phyloP scores from a whole-genome alignment of 2,113 vertebrate species.

The Triplophysa rosa region DNA sequence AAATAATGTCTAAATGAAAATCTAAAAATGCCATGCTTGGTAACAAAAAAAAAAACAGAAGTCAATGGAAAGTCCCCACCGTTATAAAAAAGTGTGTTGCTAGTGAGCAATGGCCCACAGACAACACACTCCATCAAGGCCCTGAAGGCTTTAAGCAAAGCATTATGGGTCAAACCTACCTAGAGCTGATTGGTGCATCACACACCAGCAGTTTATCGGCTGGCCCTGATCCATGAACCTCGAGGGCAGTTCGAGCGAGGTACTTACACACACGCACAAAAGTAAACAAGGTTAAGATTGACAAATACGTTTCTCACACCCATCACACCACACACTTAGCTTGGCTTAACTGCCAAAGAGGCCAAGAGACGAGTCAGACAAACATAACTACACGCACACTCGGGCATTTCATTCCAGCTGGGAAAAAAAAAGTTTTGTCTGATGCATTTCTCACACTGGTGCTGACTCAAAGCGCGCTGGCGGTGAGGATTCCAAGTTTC shows the following conservation, averaged over 20 bases:
- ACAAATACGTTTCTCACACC: slow-evolving; percentile 29
- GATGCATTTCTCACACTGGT: slow-evolving; percentile 48
- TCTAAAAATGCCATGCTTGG: neutral
- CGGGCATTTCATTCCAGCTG: slow-evolving; percentile 12
- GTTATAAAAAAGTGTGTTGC: neutral
- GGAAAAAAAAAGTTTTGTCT: slow-evolving; percentile 33
- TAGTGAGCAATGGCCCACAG: slow-evolving; percentile 17
- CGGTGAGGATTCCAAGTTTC: slow-evolving; percentile 28
- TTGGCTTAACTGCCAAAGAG: neutral
- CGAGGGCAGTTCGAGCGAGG: slow-evolving; percentile 10
- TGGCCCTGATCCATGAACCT: slow-evolving; percentile 40
- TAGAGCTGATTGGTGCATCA: slow-evolving; percentile 28
- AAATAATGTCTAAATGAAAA: too few relatives aligned
- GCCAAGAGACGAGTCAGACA: neutral
- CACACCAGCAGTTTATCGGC: slow-evolving; percentile 1
- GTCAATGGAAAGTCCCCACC: neutral
- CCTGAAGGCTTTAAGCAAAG: slow-evolving; percentile 3
- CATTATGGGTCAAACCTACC: slow-evolving; percentile 34
- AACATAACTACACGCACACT: slow-evolving; percentile 31
- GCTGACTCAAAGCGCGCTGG: slow-evolving; percentile 30
- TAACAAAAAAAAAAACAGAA: neutral
- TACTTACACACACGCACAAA: slow-evolving; percentile 10
- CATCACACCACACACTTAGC: neutral
- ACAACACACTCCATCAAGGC: slow-evolving; percentile 1
- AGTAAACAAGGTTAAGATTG: slow-evolving; percentile 2